phyloP scores from a whole-genome alignment of 2,888 invertebrate species.

The Lamproptera curius region DNA sequence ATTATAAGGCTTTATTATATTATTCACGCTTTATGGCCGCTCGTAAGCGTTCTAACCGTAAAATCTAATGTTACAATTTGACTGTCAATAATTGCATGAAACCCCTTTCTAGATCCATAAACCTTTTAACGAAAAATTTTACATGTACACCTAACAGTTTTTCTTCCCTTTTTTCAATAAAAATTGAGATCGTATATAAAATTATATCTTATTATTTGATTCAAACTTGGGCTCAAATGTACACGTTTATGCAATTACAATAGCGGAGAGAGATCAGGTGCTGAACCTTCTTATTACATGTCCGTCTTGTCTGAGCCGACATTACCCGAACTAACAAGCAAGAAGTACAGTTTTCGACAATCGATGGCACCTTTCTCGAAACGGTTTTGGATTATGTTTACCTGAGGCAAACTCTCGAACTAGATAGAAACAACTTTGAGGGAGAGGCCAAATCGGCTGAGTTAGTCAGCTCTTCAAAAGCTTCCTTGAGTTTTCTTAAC shows the following conservation, averaged over 20 bases:
- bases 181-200: neutral
- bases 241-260: neutral
- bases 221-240: neutral
- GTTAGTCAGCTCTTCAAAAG: too few species aligned
- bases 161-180: neutral
- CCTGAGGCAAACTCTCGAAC: too few species aligned
- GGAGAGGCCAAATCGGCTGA: too few species aligned
- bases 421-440: too few species aligned
- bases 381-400: too few species aligned
- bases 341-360: too few species aligned
- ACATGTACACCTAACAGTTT: neutral
- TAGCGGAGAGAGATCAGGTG: neutral
- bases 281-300: too few species aligned
- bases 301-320: too few species aligned
- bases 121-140: neutral
- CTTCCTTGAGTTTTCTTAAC: too few species aligned
- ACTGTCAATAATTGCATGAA: neutral
- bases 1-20: constrained; percentile 22
- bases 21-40: constrained; percentile 11
- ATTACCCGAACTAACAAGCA: too few species aligned
- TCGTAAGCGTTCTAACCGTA: constrained; percentile 7
- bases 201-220: neutral
- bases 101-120: too few species aligned
- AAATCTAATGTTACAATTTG: neutral
- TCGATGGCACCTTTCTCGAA: too few species aligned